Evolutionary conservation across 2,888 invertebrate genomes (phyloP).

Genomic region (Willowsia nigromaculata): DNA sequence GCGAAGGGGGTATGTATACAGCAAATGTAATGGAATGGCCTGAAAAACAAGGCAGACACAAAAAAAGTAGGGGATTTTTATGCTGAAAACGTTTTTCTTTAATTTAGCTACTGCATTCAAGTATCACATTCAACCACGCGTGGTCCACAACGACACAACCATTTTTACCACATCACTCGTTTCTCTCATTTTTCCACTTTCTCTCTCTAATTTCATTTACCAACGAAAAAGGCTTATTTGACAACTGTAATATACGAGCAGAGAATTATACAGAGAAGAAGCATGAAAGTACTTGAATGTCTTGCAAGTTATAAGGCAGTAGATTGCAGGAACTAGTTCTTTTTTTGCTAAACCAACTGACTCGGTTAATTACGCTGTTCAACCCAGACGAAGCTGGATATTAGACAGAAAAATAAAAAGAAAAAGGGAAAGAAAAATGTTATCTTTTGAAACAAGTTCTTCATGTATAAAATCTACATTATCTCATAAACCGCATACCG

Average conservation of each 20-base stretch:
- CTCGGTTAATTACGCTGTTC: slow-evolving; percentile 46
- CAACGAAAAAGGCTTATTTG: slow-evolving; percentile 42
- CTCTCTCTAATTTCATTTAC: slow-evolving; percentile 30
- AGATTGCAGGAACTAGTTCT: not conserved
- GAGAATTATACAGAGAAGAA: not conserved
- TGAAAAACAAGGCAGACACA: no score
- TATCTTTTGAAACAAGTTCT: slow-evolving; percentile 1
- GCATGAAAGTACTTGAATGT: not conserved
- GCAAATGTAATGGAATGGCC: no score
- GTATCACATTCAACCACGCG: not conserved
- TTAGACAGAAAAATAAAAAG: slow-evolving; percentile 21
- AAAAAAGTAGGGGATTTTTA: no score
- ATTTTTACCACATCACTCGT: slow-evolving; percentile 12
- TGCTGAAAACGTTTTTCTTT: no score
- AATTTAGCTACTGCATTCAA: no score
- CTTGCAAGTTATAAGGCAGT: not conserved
- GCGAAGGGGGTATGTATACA: no score
- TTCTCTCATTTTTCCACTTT: not conserved
- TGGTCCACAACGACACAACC: not conserved
- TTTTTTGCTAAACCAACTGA: not conserved
- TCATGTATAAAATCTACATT: not conserved
- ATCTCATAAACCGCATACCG: slow-evolving; percentile 14
- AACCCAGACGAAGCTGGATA: not conserved
- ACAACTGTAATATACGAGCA: slow-evolving; percentile 39
- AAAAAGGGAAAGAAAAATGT: not conserved